Evolutionary conservation across 2,888 invertebrate species (phyloP), one percentile per base, ranked within the genome.

Genomic region (Therioaphis trifolii): DNA sequence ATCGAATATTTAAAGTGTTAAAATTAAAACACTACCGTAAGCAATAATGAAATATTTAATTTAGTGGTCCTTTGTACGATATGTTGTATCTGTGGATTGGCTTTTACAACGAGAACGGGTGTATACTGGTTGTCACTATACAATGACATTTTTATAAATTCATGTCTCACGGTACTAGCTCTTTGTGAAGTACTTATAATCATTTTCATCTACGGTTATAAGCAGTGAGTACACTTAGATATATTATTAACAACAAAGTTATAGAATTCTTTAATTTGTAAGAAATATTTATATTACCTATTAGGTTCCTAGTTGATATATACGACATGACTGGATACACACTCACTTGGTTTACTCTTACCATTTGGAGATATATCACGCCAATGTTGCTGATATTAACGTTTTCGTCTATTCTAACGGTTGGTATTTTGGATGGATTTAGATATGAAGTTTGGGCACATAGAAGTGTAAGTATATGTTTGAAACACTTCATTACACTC

Each of bases 201-300:
- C 29, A 35, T 80, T 24, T 80, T 71, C 71, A 80, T 80, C n/a
- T 80, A 80, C 49, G 80, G 80, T 49, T 80, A 80, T 49, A 80
- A 80, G 46, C 80, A 80, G 80, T 80, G 61, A 61, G 80, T 80
- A 24, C 7, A 61, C 21, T 7, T 3, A 61, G 4, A n/a, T 46
- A 55, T 21, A 12, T 77, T 3, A 21, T 58, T 18, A 29, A 63
- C 29, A n/a, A 27, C n/a, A 14, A 43, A 29, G 27, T 2, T 35
- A 24, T 18, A 29, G 1, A 40, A 14, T 49, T 7, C 18, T 52
- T 21, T 9, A 27, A n/a, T 46, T 76, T 61, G 29, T 9, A 40
- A 49, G 27, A 49, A 3, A 21, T 55, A 61, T 61, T 40, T 75
- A 27, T 63, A n/a, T n/a, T n/a, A 2, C 0, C 12, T 61, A 7